phyloP scores from a whole-genome alignment of 2,113 vertebrate species.

The Grallaria varia region DNA sequence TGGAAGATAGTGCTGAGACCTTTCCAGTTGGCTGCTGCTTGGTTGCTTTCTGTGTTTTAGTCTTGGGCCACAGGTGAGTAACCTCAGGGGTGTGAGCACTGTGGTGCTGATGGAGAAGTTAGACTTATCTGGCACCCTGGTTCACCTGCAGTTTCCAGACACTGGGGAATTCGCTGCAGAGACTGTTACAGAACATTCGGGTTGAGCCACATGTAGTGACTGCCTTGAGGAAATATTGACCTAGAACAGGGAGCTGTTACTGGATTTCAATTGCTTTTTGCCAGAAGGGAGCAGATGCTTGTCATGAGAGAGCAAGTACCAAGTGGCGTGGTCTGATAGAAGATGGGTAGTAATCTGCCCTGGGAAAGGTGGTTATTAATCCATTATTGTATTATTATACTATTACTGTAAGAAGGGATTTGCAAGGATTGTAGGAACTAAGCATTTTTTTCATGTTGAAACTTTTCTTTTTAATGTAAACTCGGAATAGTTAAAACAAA shows the following conservation, averaged over 20 bases:
- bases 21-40: neutral
- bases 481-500: neutral
- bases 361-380: neutral
- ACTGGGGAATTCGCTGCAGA: neutral
- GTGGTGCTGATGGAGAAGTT: neutral
- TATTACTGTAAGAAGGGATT: neutral
- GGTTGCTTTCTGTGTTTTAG: neutral
- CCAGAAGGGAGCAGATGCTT: neutral
- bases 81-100: neutral
- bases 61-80: neutral
- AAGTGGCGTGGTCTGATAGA: neutral
- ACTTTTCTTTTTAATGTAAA: neutral
- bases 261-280: neutral
- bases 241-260: neutral
- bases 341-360: neutral
- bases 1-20: neutral
- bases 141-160: fast-evolving
- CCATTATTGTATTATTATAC: neutral
- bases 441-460: neutral
- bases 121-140: neutral
- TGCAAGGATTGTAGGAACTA: neutral
- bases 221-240: neutral
- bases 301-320: neutral
- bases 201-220: neutral
- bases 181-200: neutral